Conservation (phyloP, 2,797 vertebrate genomes). For the Oreochromis grahami region DNA sequence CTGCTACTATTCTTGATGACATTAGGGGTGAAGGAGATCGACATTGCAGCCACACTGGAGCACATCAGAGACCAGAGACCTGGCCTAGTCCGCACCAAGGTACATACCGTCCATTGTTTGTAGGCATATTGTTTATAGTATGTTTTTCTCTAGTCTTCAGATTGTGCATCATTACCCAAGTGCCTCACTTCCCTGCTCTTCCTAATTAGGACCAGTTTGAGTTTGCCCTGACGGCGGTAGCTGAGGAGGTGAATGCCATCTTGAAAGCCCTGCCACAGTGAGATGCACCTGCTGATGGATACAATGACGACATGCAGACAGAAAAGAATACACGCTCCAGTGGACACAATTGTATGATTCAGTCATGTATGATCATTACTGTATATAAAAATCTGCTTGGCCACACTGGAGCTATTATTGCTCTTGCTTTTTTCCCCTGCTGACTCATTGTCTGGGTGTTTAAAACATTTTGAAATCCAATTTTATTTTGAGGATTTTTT, state of each 20-base stretch:
- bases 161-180: neutral
- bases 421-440: constrained; percentile 24
- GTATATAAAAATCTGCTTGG: constrained; percentile 39
- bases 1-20: neutral
- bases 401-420: constrained; percentile 15
- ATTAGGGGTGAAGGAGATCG: constrained; percentile 95
- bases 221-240: constrained; percentile 93
- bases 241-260: constrained; percentile 97
- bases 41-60: constrained; percentile 94
- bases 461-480: neutral
- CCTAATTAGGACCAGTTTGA: constrained; percentile 92
- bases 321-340: neutral
- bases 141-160: neutral
- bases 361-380: constrained; percentile 23
- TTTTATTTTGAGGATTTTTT: neutral
- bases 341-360: neutral
- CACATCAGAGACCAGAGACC: constrained; percentile 95
- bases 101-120: constrained; percentile 48
- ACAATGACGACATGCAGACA: constrained; percentile 7
- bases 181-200: neutral
- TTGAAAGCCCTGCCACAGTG: constrained; percentile 95
- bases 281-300: constrained; percentile 42
- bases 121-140: neutral
- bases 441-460: neutral
- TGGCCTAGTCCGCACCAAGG: constrained; percentile 93